Evolutionary conservation across 2,113 vertebrate species (phyloP).

Genomic region (Gavialis gangeticus): DNA sequence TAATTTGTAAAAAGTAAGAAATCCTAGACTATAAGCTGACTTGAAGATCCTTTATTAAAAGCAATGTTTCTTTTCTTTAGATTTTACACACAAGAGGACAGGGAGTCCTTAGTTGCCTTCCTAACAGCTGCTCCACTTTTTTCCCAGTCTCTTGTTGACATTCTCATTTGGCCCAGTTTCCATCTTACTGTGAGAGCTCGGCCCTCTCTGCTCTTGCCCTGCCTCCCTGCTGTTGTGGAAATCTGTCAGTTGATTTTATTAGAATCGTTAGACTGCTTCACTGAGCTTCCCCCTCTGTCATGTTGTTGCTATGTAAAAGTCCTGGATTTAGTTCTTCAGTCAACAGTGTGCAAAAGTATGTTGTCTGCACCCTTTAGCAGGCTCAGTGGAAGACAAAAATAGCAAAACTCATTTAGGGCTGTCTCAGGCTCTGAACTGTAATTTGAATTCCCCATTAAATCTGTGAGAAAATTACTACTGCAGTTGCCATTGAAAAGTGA

Average conservation of each 20-base stretch:
- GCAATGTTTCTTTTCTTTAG: not conserved
- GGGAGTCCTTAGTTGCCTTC: not conserved
- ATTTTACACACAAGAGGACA: not conserved
- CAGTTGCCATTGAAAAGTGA: not conserved
- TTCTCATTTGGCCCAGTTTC: accelerated
- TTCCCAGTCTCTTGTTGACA: accelerated
- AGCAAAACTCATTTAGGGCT: accelerated
- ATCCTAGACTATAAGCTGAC: too few species aligned
- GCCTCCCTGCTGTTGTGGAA: not conserved
- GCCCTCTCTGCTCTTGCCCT: accelerated
- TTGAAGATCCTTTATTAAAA: too few species aligned
- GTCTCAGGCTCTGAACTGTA: accelerated
- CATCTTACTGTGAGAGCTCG: accelerated
- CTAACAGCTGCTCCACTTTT: not conserved
- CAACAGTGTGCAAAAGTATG: not conserved
- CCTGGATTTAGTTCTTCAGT: accelerated
- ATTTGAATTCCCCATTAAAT: not conserved
- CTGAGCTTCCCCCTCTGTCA: not conserved
- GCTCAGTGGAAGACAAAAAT: not conserved
- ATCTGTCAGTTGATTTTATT: not conserved
- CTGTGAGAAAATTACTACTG: accelerated
- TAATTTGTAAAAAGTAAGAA: not conserved
- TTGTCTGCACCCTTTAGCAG: accelerated
- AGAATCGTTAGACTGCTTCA: accelerated
- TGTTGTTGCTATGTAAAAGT: accelerated